Evolutionary conservation across 2,797 vertebrate genomes (phyloP).

Genomic region (Galaxias olidus): DNA sequence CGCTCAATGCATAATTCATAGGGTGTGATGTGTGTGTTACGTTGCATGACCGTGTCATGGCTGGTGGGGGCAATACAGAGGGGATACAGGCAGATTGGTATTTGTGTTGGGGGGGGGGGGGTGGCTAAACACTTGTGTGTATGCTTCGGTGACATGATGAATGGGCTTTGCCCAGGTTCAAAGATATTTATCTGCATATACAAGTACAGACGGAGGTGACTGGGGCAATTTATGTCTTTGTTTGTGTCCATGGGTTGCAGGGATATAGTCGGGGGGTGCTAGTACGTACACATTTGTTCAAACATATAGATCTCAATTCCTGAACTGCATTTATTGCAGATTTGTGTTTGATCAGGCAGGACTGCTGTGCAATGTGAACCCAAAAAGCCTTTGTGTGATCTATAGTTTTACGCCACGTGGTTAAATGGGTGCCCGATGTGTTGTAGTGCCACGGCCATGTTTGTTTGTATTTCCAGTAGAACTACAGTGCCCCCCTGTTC

Average conservation of each 20-base stretch:
- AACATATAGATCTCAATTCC: too few species aligned
- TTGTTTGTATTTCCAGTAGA: conserved; percentile 3
- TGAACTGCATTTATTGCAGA: conserved; percentile 26
- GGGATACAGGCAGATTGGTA: conserved; percentile 8
- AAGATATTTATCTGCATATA: not conserved
- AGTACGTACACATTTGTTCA: too few species aligned
- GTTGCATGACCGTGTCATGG: not conserved
- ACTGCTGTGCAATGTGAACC: too few species aligned
- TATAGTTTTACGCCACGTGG: too few species aligned
- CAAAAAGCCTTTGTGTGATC: too few species aligned
- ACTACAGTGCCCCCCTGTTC: not conserved
- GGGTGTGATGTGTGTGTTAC: conserved; percentile 12
- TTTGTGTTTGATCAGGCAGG: too few species aligned
- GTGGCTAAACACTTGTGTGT: conserved; percentile 39
- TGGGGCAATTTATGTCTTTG: not conserved
- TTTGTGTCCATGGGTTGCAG: conserved; percentile 9
- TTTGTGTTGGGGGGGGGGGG: conserved; percentile 18
- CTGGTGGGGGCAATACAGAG: not conserved
- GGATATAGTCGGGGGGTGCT: conserved; percentile 21
- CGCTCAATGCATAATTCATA: conserved; percentile 56
- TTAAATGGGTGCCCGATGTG: too few species aligned
- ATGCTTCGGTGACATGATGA: conserved; percentile 51
- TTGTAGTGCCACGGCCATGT: too few species aligned
- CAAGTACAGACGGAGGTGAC: not conserved
- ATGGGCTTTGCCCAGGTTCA: conserved; percentile 24